Evolutionary conservation across 2,888 invertebrate genomes (phyloP), one percentile per base, ranked within the genome.

Genomic region (Cyclophora albipunctata): DNA sequence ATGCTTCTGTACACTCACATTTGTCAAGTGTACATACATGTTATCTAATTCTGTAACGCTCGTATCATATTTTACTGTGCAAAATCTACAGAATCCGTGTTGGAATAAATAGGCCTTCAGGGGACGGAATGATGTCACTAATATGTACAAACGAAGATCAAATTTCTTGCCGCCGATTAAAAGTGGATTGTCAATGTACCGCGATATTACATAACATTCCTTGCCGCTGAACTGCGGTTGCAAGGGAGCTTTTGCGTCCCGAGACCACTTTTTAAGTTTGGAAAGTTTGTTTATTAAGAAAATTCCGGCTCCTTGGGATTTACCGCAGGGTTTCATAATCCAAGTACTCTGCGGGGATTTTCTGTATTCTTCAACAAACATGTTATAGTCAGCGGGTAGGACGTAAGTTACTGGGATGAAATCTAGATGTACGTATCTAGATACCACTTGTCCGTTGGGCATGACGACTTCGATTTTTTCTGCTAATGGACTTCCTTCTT

Each of bases 271-370:
- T 75, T 97, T 98, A 48, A 98, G 84, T 84, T 98, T 98, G 1
- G 97, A 97, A 56, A 98, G 86, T 88, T 97, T 97, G 77, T 98
- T 98, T 64, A 98, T 97, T 50, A 98, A 88, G 79, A 98, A 98
- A 72, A 98, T 98, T 7, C 98, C 98, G 3, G 95, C 93, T 0
- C 96, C 96, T 74, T 96, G 96, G 0, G 98, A 97, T 84, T 98
- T 96, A 20, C 97, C 97, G 74, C 97, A 97, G 0, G 98, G 98
- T 78, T 98, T 98, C 94, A 98, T 97, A 58, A 98, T 98, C 98
- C 98, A 98, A 0, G 98, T 98, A 60, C 96, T 96, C 68, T 95
- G 95, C 0, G 98, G 97, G 50, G 95, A 95, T 78, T 97, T 97
- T 54, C 97, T 91, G 73, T 98, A 98, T 71, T 98, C 97, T 73